Evolutionary conservation across 2,797 vertebrate genomes (phyloP).

Genomic region (Chiropotes sagulatus): DNA sequence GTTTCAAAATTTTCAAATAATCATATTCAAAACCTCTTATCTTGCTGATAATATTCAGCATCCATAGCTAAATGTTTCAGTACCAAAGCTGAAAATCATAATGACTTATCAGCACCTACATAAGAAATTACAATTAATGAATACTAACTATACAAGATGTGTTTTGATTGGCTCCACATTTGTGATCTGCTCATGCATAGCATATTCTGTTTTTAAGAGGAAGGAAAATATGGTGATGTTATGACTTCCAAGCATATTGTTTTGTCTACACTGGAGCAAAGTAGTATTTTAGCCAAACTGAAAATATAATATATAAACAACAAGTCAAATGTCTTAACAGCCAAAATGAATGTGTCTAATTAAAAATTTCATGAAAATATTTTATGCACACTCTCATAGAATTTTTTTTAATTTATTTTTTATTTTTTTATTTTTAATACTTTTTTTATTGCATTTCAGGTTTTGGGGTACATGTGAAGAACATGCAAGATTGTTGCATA

Average conservation of each 20-base stretch:
- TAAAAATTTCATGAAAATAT: constrained; percentile 9
- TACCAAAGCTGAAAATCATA: constrained; percentile 70
- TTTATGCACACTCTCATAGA: neutral
- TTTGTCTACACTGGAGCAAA: constrained; percentile 36
- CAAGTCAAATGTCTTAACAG: neutral
- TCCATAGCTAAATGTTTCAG: constrained; percentile 61
- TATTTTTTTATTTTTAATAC: too few species aligned
- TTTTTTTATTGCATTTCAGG: too few species aligned
- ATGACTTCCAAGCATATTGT: neutral
- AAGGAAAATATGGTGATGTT: neutral
- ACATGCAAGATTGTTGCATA: too few species aligned
- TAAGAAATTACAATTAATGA: constrained; percentile 63
- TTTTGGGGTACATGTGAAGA: too few species aligned
- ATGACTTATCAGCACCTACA: constrained; percentile 19
- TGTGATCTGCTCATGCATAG: constrained; percentile 27
- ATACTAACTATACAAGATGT: neutral
- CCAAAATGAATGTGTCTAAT: neutral
- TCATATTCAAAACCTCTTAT: constrained; percentile 63
- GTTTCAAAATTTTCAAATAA: constrained; percentile 57
- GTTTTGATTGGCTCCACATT: constrained; percentile 45
- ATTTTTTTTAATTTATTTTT: neutral
- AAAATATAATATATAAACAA: neutral
- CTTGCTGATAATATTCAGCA: constrained; percentile 57
- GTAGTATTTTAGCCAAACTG: neutral
- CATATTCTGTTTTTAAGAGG: constrained; percentile 44